These are phyloP conservation scores for Hydrophis major DNA, from an alignment of 2,797 vertebrate genomes.

Conservation along the genomic window DNA sequence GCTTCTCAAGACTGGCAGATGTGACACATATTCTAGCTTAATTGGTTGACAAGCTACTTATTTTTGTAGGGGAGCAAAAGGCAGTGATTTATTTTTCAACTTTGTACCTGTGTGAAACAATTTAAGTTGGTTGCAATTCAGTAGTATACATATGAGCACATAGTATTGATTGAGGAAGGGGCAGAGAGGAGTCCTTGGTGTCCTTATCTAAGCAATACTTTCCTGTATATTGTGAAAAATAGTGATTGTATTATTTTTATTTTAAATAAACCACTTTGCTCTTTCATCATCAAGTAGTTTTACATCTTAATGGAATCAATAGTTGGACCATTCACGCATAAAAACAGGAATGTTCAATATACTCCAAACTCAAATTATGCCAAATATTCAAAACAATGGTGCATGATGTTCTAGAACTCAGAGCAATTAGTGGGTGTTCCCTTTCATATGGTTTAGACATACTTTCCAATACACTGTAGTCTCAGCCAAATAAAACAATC, in stretches of 20 bases:
- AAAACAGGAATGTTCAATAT: not conserved
- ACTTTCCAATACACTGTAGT: too few species aligned
- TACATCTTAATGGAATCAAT: not conserved
- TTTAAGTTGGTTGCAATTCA: not conserved
- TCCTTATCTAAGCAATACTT: not conserved
- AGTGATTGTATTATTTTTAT: not conserved
- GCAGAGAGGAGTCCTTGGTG: not conserved
- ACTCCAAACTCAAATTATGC: not conserved
- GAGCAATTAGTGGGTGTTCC: not conserved
- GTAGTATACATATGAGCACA: not conserved
- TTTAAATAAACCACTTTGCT: not conserved
- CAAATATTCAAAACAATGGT: not conserved
- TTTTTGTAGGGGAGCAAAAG: constrained; percentile 8
- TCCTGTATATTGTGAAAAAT: not conserved
- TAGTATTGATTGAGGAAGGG: not conserved
- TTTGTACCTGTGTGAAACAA: not conserved
- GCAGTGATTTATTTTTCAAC: constrained; percentile 21
- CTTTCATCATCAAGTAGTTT: not conserved
- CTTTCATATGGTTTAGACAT: too few species aligned
- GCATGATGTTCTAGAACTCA: not conserved
- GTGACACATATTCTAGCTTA: constrained; percentile 12
- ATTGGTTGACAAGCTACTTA: constrained; percentile 25
- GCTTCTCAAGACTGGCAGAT: not conserved
- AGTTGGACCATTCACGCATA: not conserved
- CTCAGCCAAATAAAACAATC: too few species aligned